phyloP scores from a whole-genome alignment of 2,797 vertebrate species.

The Delichon dasypus region DNA sequence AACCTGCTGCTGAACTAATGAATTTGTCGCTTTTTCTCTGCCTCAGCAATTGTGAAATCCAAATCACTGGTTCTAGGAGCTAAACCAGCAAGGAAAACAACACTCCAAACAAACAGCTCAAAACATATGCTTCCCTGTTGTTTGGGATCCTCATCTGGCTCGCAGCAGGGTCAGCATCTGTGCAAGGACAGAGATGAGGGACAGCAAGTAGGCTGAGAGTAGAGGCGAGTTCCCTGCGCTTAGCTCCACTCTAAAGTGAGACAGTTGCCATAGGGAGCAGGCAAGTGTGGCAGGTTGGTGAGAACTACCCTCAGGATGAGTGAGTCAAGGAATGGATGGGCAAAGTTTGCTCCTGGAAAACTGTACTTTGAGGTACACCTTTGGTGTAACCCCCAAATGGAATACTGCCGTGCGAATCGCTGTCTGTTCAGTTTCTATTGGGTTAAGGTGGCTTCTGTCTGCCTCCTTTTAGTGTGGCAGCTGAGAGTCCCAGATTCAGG shows the following conservation, averaged over 20 bases:
- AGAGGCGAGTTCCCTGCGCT: not conserved
- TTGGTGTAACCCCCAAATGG: not conserved
- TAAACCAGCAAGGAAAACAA: not conserved
- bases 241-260: not conserved
- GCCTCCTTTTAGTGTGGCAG: not conserved
- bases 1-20: not conserved
- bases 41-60: not conserved
- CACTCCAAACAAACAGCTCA: not conserved
- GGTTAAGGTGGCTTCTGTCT: not conserved
- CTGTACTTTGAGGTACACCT: not conserved
- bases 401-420: accelerated
- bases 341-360: not conserved
- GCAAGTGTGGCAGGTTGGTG: not conserved
- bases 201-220: not conserved
- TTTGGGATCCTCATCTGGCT: not conserved
- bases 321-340: not conserved
- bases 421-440: accelerated
- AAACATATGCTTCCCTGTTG: not conserved
- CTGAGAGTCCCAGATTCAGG: not conserved
- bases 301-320: not conserved
- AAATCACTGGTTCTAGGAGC: not conserved
- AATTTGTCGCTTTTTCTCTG: not conserved
- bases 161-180: accelerated
- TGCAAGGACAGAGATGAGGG: accelerated
- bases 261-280: not conserved